Evolutionary conservation across 2,888 invertebrate species (phyloP).

Genomic region (Plagodis dolabraria): DNA sequence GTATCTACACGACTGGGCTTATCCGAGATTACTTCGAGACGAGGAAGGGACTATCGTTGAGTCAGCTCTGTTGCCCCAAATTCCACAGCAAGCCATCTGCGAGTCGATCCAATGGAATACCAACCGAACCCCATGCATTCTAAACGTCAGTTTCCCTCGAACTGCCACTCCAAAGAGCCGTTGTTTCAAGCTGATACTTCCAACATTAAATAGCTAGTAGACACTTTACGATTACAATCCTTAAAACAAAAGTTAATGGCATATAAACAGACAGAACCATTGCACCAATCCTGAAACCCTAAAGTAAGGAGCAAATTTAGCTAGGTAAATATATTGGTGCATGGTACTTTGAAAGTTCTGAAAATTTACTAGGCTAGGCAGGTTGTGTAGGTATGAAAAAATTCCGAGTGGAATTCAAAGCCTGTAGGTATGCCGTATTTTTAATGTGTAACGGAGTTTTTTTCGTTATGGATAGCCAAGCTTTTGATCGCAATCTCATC

Average conservation of each 20-base stretch:
- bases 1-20: constrained; percentile 16
- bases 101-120: constrained; percentile 51
- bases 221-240: constrained; percentile 58
- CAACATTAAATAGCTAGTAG: constrained; percentile 44
- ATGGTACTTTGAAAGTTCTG: no score
- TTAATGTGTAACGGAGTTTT: no score
- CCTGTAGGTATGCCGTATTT: no score
- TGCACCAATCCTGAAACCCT: no score
- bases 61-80: constrained; percentile 80
- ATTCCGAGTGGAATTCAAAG: no score
- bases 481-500: no score
- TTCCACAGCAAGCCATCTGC: constrained; percentile 77
- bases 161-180: constrained; percentile 54
- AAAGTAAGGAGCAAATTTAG: no score
- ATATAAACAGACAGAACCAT: constrained; percentile 38
- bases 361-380: no score
- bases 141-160: constrained; percentile 50
- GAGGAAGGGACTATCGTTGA: constrained; percentile 79
- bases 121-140: constrained; percentile 43
- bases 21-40: constrained; percentile 60
- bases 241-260: constrained; percentile 48
- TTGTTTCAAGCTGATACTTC: constrained; percentile 57
- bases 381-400: no score
- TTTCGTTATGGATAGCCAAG: no score
- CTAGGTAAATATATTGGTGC: no score